Evolutionary conservation across 2,888 invertebrate species (phyloP), one percentile per base, ranked within the genome.

Genomic region (Timema podura): DNA sequence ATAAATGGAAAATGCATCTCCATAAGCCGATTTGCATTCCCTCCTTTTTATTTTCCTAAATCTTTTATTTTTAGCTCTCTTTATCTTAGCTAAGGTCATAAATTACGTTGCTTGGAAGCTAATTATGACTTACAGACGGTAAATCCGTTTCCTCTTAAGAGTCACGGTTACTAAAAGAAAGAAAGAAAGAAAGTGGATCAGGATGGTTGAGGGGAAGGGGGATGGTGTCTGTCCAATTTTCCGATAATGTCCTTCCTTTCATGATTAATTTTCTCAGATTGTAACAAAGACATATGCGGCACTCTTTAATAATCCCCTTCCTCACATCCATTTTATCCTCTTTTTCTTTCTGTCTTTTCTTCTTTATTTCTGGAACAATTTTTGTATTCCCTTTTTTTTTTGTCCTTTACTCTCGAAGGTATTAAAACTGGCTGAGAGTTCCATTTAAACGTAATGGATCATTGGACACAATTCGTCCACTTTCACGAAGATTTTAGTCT

Each of bases 41-140:
- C 30, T 3, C 30, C 1, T 30, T 30, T 30, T 57, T 16, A 54
- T 57, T 57, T 57, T 57, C 8, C 30, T 30, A 30, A 30, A 30
- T 30, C 30, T 30, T 30, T 30, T 30, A 30, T 30, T 30, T 30
- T 30, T 30, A 30, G 30, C 3, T 30, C 30, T 30, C 30, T 30
- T 30, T 30, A 66, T 64, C 66, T 71, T 67, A 71, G 64, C 71
- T 71, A 66, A 64, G 69, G 68, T 72, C 70, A 72, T 70, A 72
- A 72, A 72, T 72, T 64, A 64, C 64, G 65, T 48, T 30, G 66
- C 67, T 49, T 61, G 67, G 70, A 72, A 70, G 72, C 69, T 72
- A 72, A 72, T 72, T 72, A 72, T 72, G 72, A 72, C 70, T 72
- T 69, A 68, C 69, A 72, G 70, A 68, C 64, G 69, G 70, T 46